A percentile compares a stretch with the other conserved stretches of the same genome.
Evolutionary conservation across 92 coral and sea anemone genomes (phyloP).

Genomic region (Blastomussa wellsi): DNA sequence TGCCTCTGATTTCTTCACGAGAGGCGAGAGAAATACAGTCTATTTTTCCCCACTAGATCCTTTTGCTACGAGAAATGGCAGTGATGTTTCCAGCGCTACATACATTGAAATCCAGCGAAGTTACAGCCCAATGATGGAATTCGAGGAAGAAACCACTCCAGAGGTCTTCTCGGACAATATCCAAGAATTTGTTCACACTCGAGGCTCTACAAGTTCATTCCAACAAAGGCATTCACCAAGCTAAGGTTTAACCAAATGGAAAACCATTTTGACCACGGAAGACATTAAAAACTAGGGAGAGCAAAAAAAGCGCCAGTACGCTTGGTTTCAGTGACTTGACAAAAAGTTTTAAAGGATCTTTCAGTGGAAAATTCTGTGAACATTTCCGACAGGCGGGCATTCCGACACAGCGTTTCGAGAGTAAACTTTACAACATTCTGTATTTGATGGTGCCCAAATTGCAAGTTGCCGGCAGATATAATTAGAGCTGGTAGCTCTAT

Average conservation of each 20-base stretch:
- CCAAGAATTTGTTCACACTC: slow-evolving; percentile 17
- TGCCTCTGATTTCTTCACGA: background rate
- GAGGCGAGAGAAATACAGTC: background rate
- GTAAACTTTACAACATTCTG: too few relatives aligned
- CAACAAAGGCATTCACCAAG: background rate
- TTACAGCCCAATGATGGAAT: slow-evolving; percentile 28
- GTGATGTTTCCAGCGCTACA: background rate
- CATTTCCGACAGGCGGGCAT: too few relatives aligned
- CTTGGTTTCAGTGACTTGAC: too few relatives aligned
- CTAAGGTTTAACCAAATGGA: background rate
- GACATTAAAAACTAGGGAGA: background rate
- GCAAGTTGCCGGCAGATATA: too few relatives aligned
- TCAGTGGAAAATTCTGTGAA: too few relatives aligned
- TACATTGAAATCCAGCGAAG: slow-evolving; percentile 20
- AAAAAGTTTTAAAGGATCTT: too few relatives aligned
- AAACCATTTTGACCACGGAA: background rate
- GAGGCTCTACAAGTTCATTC: background rate
- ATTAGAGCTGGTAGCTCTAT: too few relatives aligned
- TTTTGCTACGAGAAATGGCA: background rate
- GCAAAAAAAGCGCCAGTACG: too few relatives aligned
- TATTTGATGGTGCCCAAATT: too few relatives aligned
- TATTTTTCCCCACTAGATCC: background rate
- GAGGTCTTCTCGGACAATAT: slow-evolving; percentile 5
- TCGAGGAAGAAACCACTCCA: slow-evolving; percentile 1
- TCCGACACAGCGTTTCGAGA: too few relatives aligned